Evolutionary conservation across 1,140 invertebrate genomes (phyloP).

Genomic region (Pomacea maculata): DNA sequence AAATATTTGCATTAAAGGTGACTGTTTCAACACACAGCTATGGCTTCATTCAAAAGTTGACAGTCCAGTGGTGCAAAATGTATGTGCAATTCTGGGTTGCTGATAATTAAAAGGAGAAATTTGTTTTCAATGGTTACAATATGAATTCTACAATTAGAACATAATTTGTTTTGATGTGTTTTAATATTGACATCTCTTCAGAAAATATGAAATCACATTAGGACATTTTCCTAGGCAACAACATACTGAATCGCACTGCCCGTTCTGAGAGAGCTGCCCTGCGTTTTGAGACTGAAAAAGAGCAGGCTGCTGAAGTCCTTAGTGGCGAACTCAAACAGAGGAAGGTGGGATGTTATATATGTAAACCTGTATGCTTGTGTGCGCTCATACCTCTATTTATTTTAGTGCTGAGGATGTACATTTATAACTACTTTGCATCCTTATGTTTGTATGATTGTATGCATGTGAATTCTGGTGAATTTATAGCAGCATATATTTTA

Average conservation of each 20-base stretch:
- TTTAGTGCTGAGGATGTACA: background rate
- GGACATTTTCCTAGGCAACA: conserved; percentile 43
- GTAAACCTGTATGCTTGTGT: conserved; percentile 1
- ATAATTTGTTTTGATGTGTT: too few relatives aligned
- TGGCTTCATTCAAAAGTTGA: too few relatives aligned
- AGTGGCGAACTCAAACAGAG: conserved; percentile 43
- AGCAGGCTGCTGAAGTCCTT: conserved; percentile 46
- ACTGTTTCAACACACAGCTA: too few relatives aligned
- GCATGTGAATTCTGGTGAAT: too few relatives aligned
- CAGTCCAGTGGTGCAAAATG: too few relatives aligned
- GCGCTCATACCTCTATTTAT: background rate
- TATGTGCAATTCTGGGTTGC: too few relatives aligned
- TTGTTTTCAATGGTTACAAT: too few relatives aligned
- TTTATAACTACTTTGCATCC: background rate
- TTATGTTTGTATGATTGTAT: too few relatives aligned
- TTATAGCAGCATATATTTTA: too few relatives aligned
- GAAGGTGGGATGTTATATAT: conserved; percentile 23
- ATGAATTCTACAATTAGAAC: too few relatives aligned
- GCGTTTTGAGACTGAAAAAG: conserved; percentile 39
- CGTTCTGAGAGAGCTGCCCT: conserved; percentile 39
- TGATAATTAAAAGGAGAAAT: too few relatives aligned
- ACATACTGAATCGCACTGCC: conserved; percentile 45
- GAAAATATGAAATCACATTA: background rate
- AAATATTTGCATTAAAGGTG: too few relatives aligned
- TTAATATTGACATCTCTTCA: background rate